A percentile compares a stretch with the other conserved stretches of the same genome.
Conservation (phyloP, 2,797 vertebrate species). For the Sebastes hubbsi region DNA sequence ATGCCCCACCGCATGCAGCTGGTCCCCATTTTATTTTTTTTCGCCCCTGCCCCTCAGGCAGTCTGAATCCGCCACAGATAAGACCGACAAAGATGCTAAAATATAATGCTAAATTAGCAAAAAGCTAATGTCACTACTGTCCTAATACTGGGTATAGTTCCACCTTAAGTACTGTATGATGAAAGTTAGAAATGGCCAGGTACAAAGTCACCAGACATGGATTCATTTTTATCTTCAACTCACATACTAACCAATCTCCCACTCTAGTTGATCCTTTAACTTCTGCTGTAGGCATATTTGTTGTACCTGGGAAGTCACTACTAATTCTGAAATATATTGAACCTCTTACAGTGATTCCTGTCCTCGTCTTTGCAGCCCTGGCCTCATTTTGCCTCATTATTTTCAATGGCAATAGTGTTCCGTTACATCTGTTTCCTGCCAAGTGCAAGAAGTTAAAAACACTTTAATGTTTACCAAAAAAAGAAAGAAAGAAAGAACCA, state of each 20-base stretch:
- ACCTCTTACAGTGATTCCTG: conserved; percentile 30
- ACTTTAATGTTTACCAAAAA: conserved; percentile 33
- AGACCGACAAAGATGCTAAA: not conserved
- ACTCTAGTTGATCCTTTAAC: not conserved
- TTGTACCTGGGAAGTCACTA: conserved; percentile 17
- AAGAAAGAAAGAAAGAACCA: conserved; percentile 6
- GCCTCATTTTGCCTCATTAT: conserved; percentile 52
- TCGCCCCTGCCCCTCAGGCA: too few species aligned
- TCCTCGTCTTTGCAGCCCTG: conserved; percentile 39
- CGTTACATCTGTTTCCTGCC: conserved; percentile 19
- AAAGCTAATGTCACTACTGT: not conserved
- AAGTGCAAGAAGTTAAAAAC: conserved; percentile 42
- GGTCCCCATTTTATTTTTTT: too few species aligned
- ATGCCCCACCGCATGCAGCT: too few species aligned
- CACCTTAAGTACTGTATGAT: not conserved
- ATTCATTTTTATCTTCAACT: not conserved
- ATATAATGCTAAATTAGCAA: not conserved
- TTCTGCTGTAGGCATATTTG: not conserved
- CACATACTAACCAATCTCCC: not conserved
- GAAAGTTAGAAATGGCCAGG: not conserved
- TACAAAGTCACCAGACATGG: not conserved
- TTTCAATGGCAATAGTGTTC: conserved; percentile 44
- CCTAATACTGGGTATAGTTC: not conserved
- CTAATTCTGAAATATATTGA: conserved; percentile 30
- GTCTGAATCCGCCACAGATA: not conserved